A percentile compares a stretch with the other conserved stretches of the same genome.
Evolutionary conservation across 2,113 vertebrate species (phyloP).

Genomic region (Thryonomys swinderianus): DNA sequence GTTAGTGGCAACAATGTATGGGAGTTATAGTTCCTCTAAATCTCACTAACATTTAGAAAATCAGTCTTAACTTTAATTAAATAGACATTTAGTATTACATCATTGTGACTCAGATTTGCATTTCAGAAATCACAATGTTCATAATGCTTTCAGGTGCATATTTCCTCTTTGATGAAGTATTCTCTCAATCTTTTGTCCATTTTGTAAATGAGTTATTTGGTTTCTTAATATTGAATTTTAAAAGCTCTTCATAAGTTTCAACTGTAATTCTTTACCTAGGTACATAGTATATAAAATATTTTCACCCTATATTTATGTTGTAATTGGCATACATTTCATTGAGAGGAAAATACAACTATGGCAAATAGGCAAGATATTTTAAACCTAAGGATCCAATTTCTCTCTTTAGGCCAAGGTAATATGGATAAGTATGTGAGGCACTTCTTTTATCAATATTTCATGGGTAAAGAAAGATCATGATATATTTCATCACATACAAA

Average conservation of each 20-base stretch:
- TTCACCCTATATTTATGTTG: not conserved
- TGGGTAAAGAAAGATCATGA: not conserved
- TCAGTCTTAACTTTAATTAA: not conserved
- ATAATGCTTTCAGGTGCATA: not conserved
- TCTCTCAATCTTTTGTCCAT: not conserved
- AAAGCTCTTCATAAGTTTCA: not conserved
- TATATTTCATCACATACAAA: not conserved
- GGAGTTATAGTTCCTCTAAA: not conserved
- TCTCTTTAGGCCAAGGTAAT: not conserved
- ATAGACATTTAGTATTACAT: not conserved
- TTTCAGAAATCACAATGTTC: not conserved
- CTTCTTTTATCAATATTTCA: not conserved
- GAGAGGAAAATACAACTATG: not conserved
- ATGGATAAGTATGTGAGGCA: not conserved
- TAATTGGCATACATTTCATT: not conserved
- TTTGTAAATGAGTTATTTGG: not conserved
- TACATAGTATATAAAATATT: not conserved
- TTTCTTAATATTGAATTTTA: not conserved
- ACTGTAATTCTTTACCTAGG: not conserved
- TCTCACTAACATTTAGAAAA: not conserved
- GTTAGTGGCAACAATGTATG: not conserved
- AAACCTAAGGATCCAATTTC: not conserved
- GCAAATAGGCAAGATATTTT: constrained; percentile 5
- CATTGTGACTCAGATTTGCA: not conserved
- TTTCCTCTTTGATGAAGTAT: not conserved